phyloP scores from a whole-genome alignment of 2,797 vertebrate genomes.

The Lindbergichthys nudifrons region DNA sequence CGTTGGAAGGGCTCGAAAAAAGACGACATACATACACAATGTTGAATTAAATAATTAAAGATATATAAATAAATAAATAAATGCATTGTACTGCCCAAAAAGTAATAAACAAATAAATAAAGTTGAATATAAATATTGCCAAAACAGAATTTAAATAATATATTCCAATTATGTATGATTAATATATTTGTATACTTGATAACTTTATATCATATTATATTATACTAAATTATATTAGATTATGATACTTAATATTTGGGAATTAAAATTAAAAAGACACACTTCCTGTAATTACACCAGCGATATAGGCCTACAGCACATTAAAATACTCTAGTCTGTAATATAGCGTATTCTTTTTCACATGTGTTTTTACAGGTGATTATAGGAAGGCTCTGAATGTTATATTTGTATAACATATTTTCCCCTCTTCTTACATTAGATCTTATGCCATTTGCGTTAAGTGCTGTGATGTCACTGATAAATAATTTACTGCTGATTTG shows the following conservation, averaged over 20 bases:
- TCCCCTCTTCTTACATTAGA: background rate
- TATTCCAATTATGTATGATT: background rate
- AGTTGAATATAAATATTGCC: background rate
- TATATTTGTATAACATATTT: background rate
- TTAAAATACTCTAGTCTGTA: background rate
- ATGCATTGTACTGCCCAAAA: background rate
- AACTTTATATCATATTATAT: no score
- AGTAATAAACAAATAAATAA: background rate
- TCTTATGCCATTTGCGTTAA: constrained; percentile 23
- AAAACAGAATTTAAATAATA: background rate
- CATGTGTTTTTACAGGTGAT: background rate
- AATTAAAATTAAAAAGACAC: background rate
- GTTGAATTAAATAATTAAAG: no score
- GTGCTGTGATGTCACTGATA: constrained; percentile 6
- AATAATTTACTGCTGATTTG: constrained; percentile 42
- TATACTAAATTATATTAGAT: no score
- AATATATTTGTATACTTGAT: background rate
- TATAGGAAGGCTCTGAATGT: background rate
- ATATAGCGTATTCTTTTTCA: background rate
- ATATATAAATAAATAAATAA: background rate
- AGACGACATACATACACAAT: no score
- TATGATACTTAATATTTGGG: no score
- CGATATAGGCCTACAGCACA: background rate
- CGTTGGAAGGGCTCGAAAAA: constrained; percentile 13
- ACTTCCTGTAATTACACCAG: background rate